Evolutionary conservation across 1,140 invertebrate species (phyloP).

Genomic region (Megalonaias nervosa): DNA sequence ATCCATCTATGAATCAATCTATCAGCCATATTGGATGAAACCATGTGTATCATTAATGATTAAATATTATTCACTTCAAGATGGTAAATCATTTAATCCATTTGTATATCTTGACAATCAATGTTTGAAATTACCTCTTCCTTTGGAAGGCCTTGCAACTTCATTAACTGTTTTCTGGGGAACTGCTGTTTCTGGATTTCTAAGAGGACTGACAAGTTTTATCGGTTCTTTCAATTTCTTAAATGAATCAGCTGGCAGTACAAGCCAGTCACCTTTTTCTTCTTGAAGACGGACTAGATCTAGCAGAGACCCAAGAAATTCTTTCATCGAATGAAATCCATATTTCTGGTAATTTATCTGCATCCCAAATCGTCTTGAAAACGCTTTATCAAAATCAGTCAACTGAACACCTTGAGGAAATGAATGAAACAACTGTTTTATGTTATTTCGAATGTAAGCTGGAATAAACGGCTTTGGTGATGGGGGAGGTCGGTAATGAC

Average conservation of each 20-base stretch:
- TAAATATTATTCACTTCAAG: too few species aligned
- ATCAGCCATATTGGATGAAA: too few species aligned
- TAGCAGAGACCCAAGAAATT: conserved; percentile 42
- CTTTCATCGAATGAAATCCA: conserved; percentile 46
- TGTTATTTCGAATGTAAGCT: conserved; percentile 39
- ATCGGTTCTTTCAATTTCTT: background rate
- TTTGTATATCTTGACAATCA: background rate
- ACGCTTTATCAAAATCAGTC: conserved; percentile 50
- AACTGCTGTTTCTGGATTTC: background rate
- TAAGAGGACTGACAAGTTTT: background rate
- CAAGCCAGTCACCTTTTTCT: conserved; percentile 35
- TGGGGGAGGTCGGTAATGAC: conserved; percentile 1
- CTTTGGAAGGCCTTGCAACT: conserved; percentile 26
- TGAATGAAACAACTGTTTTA: conserved; percentile 42
- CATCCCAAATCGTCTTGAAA: conserved; percentile 48
- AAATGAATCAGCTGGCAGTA: conserved; percentile 30
- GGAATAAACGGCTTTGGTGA: conserved; percentile 35
- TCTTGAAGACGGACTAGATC: conserved; percentile 47
- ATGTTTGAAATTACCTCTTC: conserved; percentile 19
- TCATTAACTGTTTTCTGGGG: background rate
- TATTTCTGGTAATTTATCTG: conserved; percentile 41
- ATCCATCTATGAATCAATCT: too few species aligned
- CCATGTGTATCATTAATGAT: too few species aligned
- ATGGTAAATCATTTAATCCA: too few species aligned
- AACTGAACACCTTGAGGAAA: conserved; percentile 48